Percentiles rank a stretch among this genome's conserved stretches.
These are phyloP conservation scores for Fukomys damarensis DNA, from an alignment of 2,113 vertebrate genomes.

Conservation along the genomic window DNA sequence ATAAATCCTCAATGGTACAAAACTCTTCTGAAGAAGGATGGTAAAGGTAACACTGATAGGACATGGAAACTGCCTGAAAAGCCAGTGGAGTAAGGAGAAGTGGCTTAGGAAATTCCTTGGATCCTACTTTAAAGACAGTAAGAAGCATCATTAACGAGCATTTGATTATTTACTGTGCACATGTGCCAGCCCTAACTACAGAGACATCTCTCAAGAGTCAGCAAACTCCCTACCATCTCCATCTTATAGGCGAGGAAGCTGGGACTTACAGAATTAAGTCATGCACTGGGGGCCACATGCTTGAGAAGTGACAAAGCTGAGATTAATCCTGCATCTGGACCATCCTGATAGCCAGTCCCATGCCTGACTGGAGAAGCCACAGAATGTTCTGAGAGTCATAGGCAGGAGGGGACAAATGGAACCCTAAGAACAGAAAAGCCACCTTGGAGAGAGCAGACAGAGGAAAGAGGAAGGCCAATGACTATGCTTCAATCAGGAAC, in stretches of 20 bases:
- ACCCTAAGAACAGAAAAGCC: neutral
- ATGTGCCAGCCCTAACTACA: fast-evolving
- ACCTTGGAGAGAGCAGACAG: neutral
- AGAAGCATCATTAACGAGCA: neutral
- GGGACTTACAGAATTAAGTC: neutral
- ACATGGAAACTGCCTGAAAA: neutral
- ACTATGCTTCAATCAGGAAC: neutral
- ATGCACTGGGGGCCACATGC: neutral
- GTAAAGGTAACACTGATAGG: neutral
- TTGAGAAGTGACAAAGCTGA: neutral
- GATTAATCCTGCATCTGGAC: neutral
- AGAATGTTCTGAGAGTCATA: neutral
- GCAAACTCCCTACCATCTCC: neutral
- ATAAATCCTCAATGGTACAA: neutral
- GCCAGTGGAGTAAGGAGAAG: neutral
- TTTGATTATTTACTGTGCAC: neutral
- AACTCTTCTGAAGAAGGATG: neutral
- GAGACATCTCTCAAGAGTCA: neutral
- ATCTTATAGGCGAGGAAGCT: neutral
- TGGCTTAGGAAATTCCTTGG: neutral
- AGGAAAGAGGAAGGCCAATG: neutral
- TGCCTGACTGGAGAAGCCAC: neutral
- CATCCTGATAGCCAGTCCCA: fast-evolving
- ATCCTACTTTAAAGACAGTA: neutral
- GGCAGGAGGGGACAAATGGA: neutral